These are phyloP conservation scores for Urechis unicinctus DNA, from an alignment of 2,888 invertebrate genomes.

Conservation along the genomic window DNA sequence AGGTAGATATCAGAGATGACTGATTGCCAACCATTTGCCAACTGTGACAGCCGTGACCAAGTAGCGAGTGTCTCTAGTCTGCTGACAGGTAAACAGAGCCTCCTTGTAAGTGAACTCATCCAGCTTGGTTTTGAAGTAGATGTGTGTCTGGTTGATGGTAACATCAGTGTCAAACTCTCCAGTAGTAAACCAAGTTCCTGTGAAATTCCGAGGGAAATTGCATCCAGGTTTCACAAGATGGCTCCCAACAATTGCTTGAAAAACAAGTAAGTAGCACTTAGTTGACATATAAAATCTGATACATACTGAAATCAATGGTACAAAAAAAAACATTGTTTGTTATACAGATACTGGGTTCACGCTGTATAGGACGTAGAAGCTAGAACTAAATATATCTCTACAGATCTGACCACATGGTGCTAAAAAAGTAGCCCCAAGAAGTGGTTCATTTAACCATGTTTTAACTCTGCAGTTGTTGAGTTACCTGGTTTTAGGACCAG, in stretches of 20 bases:
- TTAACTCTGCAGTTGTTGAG: slow-evolving; percentile 6
- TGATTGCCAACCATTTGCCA: slow-evolving; percentile 70
- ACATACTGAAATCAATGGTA: too few species aligned
- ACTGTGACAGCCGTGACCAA: slow-evolving; percentile 96
- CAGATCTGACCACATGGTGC: too few species aligned
- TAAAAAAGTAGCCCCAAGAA: too few species aligned
- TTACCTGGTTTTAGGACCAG: slow-evolving; percentile 40
- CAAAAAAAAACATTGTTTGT: too few species aligned
- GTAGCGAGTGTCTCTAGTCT: slow-evolving; percentile 80
- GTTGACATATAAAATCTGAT: too few species aligned
- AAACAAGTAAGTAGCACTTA: neutral
- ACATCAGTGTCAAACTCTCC: slow-evolving; percentile 89
- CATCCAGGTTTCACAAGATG: slow-evolving; percentile 72
- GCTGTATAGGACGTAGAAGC: too few species aligned
- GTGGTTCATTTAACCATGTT: too few species aligned
- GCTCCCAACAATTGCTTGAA: slow-evolving; percentile 17
- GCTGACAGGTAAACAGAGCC: slow-evolving; percentile 91
- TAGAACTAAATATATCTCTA: too few species aligned
- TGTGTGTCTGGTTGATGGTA: slow-evolving; percentile 86
- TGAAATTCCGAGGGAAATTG: slow-evolving; percentile 84
- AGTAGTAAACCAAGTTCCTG: slow-evolving; percentile 93
- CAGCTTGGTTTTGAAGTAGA: slow-evolving; percentile 90
- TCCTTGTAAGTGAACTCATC: slow-evolving; percentile 65
- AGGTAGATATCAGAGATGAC: too few species aligned
- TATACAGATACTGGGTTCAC: too few species aligned